Evolutionary conservation across 92 coral and sea anemone species (phyloP).

Genomic region (Muricea muricata): DNA sequence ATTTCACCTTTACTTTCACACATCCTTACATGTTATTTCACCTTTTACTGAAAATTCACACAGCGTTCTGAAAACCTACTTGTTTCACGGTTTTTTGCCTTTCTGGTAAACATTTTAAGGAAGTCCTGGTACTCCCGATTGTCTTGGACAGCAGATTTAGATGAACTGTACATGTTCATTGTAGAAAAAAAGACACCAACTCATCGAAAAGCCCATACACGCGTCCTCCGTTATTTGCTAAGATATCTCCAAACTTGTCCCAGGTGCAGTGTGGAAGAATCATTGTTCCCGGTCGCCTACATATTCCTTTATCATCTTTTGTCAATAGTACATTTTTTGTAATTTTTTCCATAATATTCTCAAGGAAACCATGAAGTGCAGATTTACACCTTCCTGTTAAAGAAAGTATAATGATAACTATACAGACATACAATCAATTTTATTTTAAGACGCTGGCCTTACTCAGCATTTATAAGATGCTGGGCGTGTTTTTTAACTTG

Average conservation of each 20-base stretch:
- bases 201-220: conserved; percentile 45
- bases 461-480: too few relatives aligned
- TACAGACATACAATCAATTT: too few relatives aligned
- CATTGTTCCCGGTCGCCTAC: background rate
- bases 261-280: background rate
- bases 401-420: too few relatives aligned
- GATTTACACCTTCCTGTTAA: background rate
- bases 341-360: too few relatives aligned
- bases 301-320: too few relatives aligned
- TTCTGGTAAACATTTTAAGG: conserved; percentile 43
- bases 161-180: conserved; percentile 40
- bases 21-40: too few relatives aligned
- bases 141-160: conserved; percentile 26
- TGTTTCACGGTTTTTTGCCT: conserved; percentile 20
- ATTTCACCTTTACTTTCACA: too few relatives aligned
- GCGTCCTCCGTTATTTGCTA: conserved; percentile 39
- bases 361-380: background rate
- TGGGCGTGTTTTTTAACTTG: too few relatives aligned
- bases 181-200: conserved; percentile 29
- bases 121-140: conserved; percentile 50
- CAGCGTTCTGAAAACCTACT: too few relatives aligned
- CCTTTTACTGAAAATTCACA: too few relatives aligned
- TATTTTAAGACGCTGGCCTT: too few relatives aligned
- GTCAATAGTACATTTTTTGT: too few relatives aligned
- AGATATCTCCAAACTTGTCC: background rate